Conservation (phyloP, 1,140 invertebrate species). For the Zophobas atratus region DNA sequence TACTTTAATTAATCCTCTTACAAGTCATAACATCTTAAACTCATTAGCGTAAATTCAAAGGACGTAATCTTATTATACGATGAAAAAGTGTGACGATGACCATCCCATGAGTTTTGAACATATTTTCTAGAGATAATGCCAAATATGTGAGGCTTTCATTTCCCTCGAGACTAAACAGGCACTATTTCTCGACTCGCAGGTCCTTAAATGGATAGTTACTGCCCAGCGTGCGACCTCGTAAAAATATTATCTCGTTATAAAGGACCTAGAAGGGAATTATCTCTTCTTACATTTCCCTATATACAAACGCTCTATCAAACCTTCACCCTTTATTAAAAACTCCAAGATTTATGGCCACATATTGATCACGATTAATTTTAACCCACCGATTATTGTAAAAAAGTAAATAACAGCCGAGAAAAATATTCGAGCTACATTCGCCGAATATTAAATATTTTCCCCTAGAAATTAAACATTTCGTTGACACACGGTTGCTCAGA, state of each 20-base stretch:
- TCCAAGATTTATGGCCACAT: conserved; percentile 20
- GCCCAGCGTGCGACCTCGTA: conserved; percentile 61
- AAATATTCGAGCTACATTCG: conserved; percentile 21
- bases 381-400: conserved; percentile 7
- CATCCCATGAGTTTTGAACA: conserved; percentile 60
- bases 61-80: conserved; percentile 47
- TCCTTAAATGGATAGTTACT: conserved; percentile 64
- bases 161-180: conserved; percentile 62
- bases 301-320: conserved; percentile 44
- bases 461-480: conserved; percentile 37
- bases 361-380: conserved; percentile 24
- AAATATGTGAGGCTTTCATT: conserved; percentile 63
- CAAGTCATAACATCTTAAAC: conserved; percentile 36
- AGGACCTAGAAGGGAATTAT: conserved; percentile 50
- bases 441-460: conserved; percentile 34
- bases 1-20: conserved; percentile 34
- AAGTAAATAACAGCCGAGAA: conserved; percentile 27
- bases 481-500: conserved; percentile 22
- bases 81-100: conserved; percentile 57
- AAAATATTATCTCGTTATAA: conserved; percentile 64
- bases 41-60: conserved; percentile 37
- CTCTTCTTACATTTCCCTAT: conserved; percentile 47
- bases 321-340: conserved; percentile 25
- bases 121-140: conserved; percentile 62
- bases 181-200: conserved; percentile 59